phyloP scores from a whole-genome alignment of 2,113 vertebrate genomes.

The Corydoras sp. region DNA sequence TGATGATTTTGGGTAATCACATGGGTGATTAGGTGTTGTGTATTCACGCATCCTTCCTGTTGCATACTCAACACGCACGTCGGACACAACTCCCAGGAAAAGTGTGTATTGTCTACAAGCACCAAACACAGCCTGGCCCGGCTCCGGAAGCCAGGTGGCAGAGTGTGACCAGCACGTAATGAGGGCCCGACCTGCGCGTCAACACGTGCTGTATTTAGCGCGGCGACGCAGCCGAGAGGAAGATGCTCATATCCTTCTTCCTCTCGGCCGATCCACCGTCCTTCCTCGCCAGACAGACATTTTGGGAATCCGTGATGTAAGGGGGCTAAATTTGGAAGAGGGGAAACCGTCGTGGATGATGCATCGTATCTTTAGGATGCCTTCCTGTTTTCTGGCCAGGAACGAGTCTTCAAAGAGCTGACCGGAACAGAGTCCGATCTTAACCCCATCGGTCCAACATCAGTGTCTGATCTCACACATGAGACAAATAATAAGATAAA shows the following conservation, averaged over 20 bases:
- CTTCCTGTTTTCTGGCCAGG: too few relatives aligned
- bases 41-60: conserved; percentile 42
- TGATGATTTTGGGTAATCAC: conserved; percentile 1
- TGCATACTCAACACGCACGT: conserved; percentile 16
- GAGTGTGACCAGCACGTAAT: conserved; percentile 30
- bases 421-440: too few relatives aligned
- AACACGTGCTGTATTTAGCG: conserved; percentile 28
- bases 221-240: conserved; percentile 23
- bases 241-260: conserved; percentile 38
- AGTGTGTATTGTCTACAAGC: conserved; percentile 39
- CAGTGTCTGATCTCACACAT: too few relatives aligned
- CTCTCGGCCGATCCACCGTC: conserved; percentile 2
- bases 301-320: conserved; percentile 21
- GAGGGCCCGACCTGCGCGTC: conserved; percentile 22
- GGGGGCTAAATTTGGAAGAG: neutral
- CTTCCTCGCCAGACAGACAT: conserved; percentile 14
- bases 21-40: neutral
- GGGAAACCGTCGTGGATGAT: neutral
- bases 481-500: too few relatives aligned
- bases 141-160: conserved; percentile 47
- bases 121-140: conserved; percentile 16
- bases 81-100: conserved; percentile 25
- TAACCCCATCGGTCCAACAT: too few relatives aligned
- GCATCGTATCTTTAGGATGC: too few relatives aligned
- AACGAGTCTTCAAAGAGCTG: too few relatives aligned